phyloP scores from a whole-genome alignment of 92 coral and sea anemone species.

The Palythoa grandiflora region DNA sequence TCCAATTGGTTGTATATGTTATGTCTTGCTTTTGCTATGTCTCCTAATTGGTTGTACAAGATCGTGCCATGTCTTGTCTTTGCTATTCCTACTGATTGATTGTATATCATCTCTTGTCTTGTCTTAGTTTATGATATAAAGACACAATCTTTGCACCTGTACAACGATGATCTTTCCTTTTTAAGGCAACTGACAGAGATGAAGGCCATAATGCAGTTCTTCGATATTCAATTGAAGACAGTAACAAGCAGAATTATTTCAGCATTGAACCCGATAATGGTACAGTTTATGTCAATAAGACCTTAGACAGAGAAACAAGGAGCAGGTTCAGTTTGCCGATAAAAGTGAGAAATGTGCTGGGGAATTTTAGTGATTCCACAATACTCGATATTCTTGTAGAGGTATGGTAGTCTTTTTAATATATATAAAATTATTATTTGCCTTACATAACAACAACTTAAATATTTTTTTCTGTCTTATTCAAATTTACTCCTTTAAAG shows the following conservation, averaged over 20 bases:
- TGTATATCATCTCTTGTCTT: too few relatives aligned
- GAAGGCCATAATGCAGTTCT: conserved; percentile 69
- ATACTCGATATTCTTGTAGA: conserved; percentile 29
- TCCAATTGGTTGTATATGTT: too few relatives aligned
- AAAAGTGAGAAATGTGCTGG: conserved; percentile 8
- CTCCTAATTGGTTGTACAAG: too few relatives aligned
- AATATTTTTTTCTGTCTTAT: background rate
- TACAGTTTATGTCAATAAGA: conserved; percentile 39
- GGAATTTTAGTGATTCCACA: conserved; percentile 33
- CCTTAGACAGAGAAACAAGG: conserved; percentile 34
- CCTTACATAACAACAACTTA: background rate
- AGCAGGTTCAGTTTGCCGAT: conserved; percentile 25
- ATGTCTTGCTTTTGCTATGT: too few relatives aligned
- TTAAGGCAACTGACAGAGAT: conserved; percentile 84
- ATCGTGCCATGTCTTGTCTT: too few relatives aligned
- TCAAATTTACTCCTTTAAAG: background rate
- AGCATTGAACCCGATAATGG: conserved; percentile 56
- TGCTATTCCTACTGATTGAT: too few relatives aligned
- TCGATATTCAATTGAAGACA: conserved; percentile 41
- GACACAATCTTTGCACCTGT: background rate
- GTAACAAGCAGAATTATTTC: conserved; percentile 58
- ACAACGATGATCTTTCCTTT: background rate
- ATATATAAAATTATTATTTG: background rate
- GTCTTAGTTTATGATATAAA: too few relatives aligned
- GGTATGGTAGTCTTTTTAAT: background rate